Percentiles rank a stretch among this genome's conserved stretches.
Conservation (phyloP, 2,888 invertebrate genomes). For the Buathra laborator region DNA sequence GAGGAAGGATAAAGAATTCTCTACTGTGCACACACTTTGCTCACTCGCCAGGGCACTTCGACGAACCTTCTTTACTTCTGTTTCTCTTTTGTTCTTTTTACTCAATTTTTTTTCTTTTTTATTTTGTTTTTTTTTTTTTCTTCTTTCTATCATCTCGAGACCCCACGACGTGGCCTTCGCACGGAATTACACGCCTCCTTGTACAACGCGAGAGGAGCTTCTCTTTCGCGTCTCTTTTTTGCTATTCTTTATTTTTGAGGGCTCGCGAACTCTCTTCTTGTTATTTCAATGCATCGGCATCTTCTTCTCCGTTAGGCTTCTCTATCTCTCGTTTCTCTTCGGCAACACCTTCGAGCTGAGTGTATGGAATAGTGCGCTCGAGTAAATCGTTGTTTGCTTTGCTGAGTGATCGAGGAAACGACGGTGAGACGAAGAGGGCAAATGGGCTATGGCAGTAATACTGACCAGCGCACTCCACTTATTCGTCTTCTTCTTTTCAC, state of each 20-base stretch:
- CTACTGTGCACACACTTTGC: slow-evolving; percentile 38
- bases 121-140: slow-evolving; percentile 41
- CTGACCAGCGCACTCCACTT: slow-evolving; percentile 63
- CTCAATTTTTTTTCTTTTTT: slow-evolving; percentile 34
- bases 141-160: slow-evolving; percentile 55
- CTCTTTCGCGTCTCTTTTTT: slow-evolving; percentile 36
- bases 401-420: slow-evolving; percentile 60
- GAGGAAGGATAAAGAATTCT: slow-evolving; percentile 27
- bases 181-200: slow-evolving; percentile 61
- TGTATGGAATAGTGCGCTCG: slow-evolving; percentile 51
- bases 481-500: slow-evolving; percentile 24
- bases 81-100: slow-evolving; percentile 18
- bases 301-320: slow-evolving; percentile 25
- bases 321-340: slow-evolving; percentile 44
- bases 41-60: slow-evolving; percentile 29
- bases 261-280: slow-evolving; percentile 7
- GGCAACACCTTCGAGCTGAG: slow-evolving; percentile 42
- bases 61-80: slow-evolving; percentile 22
- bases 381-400: slow-evolving; percentile 61
- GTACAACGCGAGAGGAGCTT: slow-evolving; percentile 56
- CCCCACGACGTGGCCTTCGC: slow-evolving; percentile 56
- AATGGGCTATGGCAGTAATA: slow-evolving; percentile 2
- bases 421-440: slow-evolving; percentile 48
- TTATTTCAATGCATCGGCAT: slow-evolving; percentile 41
- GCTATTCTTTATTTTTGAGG: slow-evolving; percentile 28